Base-by-base conservation (phyloP, 2,113 vertebrate genomes). In the Aegotheles bennettii region DNA sequence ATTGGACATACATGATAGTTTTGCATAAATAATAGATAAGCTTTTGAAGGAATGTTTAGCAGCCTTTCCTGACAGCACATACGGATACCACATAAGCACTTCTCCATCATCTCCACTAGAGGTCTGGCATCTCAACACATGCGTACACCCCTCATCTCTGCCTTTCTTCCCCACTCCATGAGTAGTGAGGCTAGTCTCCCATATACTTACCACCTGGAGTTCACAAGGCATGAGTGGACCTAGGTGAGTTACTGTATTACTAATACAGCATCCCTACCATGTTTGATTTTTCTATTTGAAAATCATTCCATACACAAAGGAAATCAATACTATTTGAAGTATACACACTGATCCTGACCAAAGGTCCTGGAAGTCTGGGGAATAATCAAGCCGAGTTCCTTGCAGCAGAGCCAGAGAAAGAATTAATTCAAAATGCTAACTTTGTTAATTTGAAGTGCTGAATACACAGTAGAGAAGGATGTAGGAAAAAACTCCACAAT, bases 71-170 rank as follows among this genome's bases (percentile, higher is more conserved):
- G 10, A 9, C 9, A 31, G 17, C 10, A n/a, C 6, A 3, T 12
- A 10, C 0, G 1, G 33, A 15, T 42, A 6, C 13, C 13, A 4
- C 3, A 9, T 26, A 65, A 42, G 71, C 31, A 31, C 74, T 92
- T 92, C 77, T 76, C 19, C 31, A 6, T 4, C 53, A 14, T 45
- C 21, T 65, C 88, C 88, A 69, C 78, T 79, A 90, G 85, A 93
- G 57, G 92, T 57, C 78, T 85, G 50, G 23, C 42, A 60, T n/a
- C 24, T 35, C 7, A 5, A 47, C 43, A 3, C 33, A 54, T 7
- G 19, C 1, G 4, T 6, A 8, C 5, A 23, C 14, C 8, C 24
- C 7, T 23, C 12, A 50, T 24, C 12, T 19, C 40, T 9, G 3
- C 33, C 11, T 38, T 60, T 23, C 20, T 56, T 68, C 15, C 11